A percentile compares a stretch with the other conserved stretches of the same genome.
Evolutionary conservation across 2,888 invertebrate genomes (phyloP).

Genomic region (Carcina quercana): DNA sequence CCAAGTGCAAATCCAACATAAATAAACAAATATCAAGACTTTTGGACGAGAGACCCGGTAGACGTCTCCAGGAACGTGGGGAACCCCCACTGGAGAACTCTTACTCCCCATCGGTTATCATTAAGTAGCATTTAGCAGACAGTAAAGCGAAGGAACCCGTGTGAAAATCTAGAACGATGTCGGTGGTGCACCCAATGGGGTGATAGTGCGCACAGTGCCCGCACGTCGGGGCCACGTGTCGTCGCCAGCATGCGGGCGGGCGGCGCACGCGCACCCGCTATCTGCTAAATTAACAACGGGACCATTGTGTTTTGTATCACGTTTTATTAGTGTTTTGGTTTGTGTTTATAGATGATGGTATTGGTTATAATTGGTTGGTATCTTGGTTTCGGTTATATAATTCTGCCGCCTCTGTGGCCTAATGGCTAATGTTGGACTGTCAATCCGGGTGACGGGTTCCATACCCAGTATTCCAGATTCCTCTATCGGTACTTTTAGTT

Average conservation of each 20-base stretch:
- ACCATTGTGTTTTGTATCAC: constrained; percentile 8
- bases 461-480: too few relatives aligned
- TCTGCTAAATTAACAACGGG: constrained; percentile 20
- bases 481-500: too few relatives aligned
- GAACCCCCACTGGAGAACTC: not conserved
- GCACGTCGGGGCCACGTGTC: constrained; percentile 36
- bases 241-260: constrained; percentile 34
- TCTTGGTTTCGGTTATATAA: too few relatives aligned
- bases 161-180: constrained; percentile 59
- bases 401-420: too few relatives aligned
- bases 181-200: constrained; percentile 48
- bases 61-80: too few relatives aligned
- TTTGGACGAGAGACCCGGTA: too few relatives aligned
- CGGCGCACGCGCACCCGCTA: constrained; percentile 15
- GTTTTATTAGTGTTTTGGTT: constrained; percentile 4
- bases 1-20: too few relatives aligned
- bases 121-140: constrained; percentile 8
- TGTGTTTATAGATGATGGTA: too few relatives aligned
- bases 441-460: too few relatives aligned
- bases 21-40: too few relatives aligned
- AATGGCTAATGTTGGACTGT: too few relatives aligned
- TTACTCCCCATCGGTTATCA: not conserved
- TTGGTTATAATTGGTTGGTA: too few relatives aligned
- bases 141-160: constrained; percentile 27
- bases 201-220: constrained; percentile 37